A percentile compares a stretch with the other conserved stretches of the same genome.
Evolutionary conservation across 1,140 invertebrate genomes (phyloP).

Genomic region (Heliconius hewitsoni): DNA sequence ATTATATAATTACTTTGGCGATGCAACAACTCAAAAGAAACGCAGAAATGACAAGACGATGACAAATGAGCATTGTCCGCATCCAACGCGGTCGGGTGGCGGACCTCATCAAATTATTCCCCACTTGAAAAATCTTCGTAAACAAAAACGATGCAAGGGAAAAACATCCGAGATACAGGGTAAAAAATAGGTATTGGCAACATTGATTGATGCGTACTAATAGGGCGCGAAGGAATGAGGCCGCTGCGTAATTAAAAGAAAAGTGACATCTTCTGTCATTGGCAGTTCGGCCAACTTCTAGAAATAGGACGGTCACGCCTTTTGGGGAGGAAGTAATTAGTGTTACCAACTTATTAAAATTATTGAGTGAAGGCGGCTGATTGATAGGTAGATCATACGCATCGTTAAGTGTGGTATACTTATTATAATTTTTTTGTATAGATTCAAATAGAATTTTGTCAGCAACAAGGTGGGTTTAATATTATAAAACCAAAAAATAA

Average conservation of each 20-base stretch:
- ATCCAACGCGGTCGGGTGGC: slow-evolving; percentile 77
- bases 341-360: slow-evolving; percentile 77
- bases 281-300: slow-evolving; percentile 64
- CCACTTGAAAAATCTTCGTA: slow-evolving; percentile 80
- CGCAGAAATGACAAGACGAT: slow-evolving; percentile 81
- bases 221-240: slow-evolving; percentile 80
- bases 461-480: no score
- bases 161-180: slow-evolving; percentile 70
- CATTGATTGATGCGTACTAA: slow-evolving; percentile 81
- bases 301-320: slow-evolving; percentile 76
- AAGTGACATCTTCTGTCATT: slow-evolving; percentile 80
- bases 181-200: slow-evolving; percentile 81
- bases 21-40: slow-evolving; percentile 78
- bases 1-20: slow-evolving; percentile 78
- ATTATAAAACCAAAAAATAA: not conserved
- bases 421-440: not conserved
- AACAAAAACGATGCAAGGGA: slow-evolving; percentile 76
- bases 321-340: slow-evolving; percentile 76
- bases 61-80: slow-evolving; percentile 78
- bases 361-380: slow-evolving; percentile 78
- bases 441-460: not conserved
- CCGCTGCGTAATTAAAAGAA: slow-evolving; percentile 76
- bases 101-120: slow-evolving; percentile 81
- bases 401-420: slow-evolving; percentile 35
- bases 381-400: slow-evolving; percentile 48